Evolutionary conservation across 2,888 invertebrate genomes (phyloP).

Genomic region (Nineta flava): DNA sequence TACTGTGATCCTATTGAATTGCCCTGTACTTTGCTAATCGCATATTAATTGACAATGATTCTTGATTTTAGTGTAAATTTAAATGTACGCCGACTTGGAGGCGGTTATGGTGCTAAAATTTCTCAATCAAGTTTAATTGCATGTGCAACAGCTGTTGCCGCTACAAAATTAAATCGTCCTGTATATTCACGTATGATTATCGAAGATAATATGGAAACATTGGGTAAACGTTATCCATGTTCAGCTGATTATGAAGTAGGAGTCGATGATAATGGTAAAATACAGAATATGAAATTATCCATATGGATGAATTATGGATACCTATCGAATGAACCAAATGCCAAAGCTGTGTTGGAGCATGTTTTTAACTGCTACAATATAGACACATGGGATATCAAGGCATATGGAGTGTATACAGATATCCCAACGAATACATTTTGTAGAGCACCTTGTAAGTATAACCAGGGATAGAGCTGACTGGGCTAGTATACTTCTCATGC

Average conservation of each 20-base stretch:
- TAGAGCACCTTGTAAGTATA: constrained; percentile 47
- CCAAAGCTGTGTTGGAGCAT: constrained; percentile 20
- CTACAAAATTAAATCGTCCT: constrained; percentile 42
- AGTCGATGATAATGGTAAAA: constrained; percentile 43
- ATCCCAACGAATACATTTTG: constrained; percentile 43
- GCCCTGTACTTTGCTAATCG: too few species aligned
- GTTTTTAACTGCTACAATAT: constrained; percentile 45
- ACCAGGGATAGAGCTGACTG: too few species aligned
- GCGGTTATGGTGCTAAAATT: constrained; percentile 68
- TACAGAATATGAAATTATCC: constrained; percentile 43
- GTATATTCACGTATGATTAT: constrained; percentile 55
- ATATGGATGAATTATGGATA: constrained; percentile 39
- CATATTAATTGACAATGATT: too few species aligned
- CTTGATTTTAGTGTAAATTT: constrained; percentile 46
- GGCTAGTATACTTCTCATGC: too few species aligned
- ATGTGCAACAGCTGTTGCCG: constrained; percentile 53
- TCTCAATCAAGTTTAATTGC: constrained; percentile 40
- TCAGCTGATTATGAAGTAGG: constrained; percentile 50
- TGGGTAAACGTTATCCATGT: constrained; percentile 49
- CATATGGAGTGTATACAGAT: constrained; percentile 40
- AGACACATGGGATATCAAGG: constrained; percentile 29
- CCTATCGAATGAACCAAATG: constrained; percentile 34
- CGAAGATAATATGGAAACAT: constrained; percentile 50
- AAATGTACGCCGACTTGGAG: constrained; percentile 57
- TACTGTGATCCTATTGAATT: too few species aligned